Evolutionary conservation across 2,113 vertebrate genomes (phyloP).

Genomic region (Guaruba guarouba): DNA sequence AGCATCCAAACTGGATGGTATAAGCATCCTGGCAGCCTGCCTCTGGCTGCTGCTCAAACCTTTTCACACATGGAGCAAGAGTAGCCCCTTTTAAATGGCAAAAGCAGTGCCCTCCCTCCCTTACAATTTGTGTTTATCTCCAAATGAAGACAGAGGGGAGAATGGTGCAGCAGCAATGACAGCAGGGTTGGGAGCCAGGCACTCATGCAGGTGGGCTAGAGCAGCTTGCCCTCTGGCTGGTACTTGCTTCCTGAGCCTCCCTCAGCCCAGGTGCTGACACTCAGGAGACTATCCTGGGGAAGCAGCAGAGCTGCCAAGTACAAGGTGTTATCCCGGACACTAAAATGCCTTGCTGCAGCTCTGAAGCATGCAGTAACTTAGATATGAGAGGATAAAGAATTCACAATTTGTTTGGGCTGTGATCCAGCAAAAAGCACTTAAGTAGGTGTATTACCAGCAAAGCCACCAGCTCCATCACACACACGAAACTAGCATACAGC

Average conservation of each 20-base stretch:
- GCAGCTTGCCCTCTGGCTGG: background rate
- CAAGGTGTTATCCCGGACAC: constrained; percentile 35
- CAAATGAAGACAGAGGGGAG: background rate
- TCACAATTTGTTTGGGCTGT: background rate
- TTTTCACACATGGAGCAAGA: background rate
- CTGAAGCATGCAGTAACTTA: background rate
- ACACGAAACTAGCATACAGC: background rate
- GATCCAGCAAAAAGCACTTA: constrained; percentile 44
- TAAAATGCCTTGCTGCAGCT: background rate
- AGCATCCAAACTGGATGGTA: background rate
- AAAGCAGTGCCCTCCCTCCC: background rate
- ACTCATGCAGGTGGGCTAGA: background rate
- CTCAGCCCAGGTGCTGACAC: constrained; percentile 22
- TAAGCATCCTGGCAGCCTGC: background rate
- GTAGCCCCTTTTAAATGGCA: background rate
- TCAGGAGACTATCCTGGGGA: background rate
- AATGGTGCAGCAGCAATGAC: rapidly evolving
- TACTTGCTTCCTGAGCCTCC: background rate
- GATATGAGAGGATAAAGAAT: constrained; percentile 9
- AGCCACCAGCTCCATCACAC: background rate
- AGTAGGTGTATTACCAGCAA: constrained; percentile 8
- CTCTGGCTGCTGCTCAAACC: background rate
- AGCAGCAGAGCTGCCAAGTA: constrained; percentile 48
- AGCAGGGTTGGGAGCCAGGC: background rate
- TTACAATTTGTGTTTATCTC: background rate